Base-by-base conservation (phyloP, 2,797 vertebrate species). In the Rhyacichthys aspro region DNA sequence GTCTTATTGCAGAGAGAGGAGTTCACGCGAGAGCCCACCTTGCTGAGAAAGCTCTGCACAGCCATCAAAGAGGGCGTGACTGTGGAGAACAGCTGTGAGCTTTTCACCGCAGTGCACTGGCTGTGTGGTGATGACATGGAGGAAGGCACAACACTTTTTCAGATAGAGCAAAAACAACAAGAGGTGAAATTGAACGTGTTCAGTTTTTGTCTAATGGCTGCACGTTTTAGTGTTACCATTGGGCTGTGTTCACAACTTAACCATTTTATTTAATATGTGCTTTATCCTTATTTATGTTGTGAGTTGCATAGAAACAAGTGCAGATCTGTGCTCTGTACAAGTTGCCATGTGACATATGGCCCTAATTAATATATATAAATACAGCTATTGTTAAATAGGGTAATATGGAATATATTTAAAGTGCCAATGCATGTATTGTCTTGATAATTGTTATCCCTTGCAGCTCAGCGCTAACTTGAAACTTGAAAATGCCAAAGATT, bases 81-180 rank as follows among this genome's bases (percentile, higher is more conserved):
- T n/a, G 94, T 93, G 77, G 94, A 96, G 70, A 96, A 95, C 82
- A 94, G 94, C 82, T 97, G 95, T 75, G 90, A 90, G 65, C 93
- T 96, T 41, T 94, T 95, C 80, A 78, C 91, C 64, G 93, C 96
- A 32, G 86, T 96, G 79, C 90, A 95, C 78, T 70, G 11, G 0
- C 87, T 98, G 71, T 82, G 84, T 36, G 84, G 82, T 18, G 78
- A 82, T 10, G 79, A 79, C 5, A 11, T 50, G 36, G 86, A 84
- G 12, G 70, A 72, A 3, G 65, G 60, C 28, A 15, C 43, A 11
- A 32, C 36, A 1, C 47, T 47, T 38, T 73, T 82, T 38, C 71
- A 64, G 16, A 19, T 4, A 18, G 15, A 4, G 11, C 59, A 52
- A 3, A 79, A 73, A 43, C 81, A 68, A 39, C 64, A 84, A 48